Evolutionary conservation across 2,888 invertebrate species (phyloP).

Genomic region (Erebia aethiops): DNA sequence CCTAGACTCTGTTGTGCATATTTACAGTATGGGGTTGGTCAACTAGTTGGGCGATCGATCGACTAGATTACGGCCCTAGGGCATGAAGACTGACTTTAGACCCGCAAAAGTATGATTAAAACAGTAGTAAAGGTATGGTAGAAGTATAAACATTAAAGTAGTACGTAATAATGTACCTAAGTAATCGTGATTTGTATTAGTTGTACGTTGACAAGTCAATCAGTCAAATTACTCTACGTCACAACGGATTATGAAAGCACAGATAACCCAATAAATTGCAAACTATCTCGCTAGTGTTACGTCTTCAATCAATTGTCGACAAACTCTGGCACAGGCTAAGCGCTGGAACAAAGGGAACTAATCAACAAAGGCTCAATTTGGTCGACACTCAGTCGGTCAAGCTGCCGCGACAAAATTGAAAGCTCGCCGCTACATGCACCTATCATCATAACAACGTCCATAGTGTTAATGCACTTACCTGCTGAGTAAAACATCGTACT

Average conservation of each 20-base stretch:
- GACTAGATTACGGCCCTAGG: no score
- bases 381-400: constrained; percentile 21
- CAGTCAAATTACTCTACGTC: background rate
- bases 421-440: constrained; percentile 15
- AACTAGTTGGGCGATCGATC: no score
- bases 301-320: constrained; percentile 26
- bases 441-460: constrained; percentile 13
- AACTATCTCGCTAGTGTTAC: constrained; percentile 15
- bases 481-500: background rate
- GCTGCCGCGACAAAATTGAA: constrained; percentile 21
- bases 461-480: background rate
- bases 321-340: constrained; percentile 23
- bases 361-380: constrained; percentile 26
- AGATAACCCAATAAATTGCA: constrained; percentile 4
- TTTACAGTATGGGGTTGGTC: no score
- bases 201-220: no score
- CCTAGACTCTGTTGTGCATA: no score
- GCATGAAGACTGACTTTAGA: no score
- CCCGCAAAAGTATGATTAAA: no score
- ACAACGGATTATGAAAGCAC: background rate
- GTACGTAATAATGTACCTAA: no score
- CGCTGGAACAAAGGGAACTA: constrained; percentile 25
- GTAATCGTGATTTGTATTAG: no score
- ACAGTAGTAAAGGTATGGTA: no score
- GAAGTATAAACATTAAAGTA: no score